Base-by-base conservation (phyloP, 2,888 invertebrate species). In the Phoenoteleia sp. region DNA sequence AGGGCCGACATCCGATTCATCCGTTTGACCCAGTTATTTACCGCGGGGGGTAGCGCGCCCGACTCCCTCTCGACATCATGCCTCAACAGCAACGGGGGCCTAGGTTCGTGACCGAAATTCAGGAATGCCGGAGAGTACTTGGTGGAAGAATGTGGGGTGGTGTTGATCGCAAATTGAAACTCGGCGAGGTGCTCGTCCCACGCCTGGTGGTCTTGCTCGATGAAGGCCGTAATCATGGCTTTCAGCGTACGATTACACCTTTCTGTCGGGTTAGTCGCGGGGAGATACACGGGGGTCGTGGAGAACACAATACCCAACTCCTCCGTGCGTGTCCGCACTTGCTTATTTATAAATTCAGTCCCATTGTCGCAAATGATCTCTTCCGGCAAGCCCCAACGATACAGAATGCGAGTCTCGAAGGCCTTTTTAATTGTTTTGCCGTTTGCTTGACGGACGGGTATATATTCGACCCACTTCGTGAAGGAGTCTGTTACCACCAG, bases 201-300 rank as follows among this genome's bases (percentile, higher is more conserved):
- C 3, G 27, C 6, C 27, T 27, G 27, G 27, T 27, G 27, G 27
- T 27, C 27, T 3, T 6, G 4, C 27, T 27, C 27, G 3, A 27
- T 6, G 6, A 27, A 27, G 3, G 27, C 27, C 3, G 27, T 27
- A 27, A 27, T 27, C 27, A 27, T 27, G 6, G 27, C 27, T 6
- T 27, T 27, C 27, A 27, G 27, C 0, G 58, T 66, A 0, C 84
- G 23, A 23, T 86, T 86, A 3, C 64, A 39, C 11, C 86, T 27
- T 21, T 86, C 81, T 0, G 74, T 75, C 2, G 81, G 86, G 42
- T 86, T 86, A 0, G 83, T 76, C 9, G 76, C 74, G 2, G 83
- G 42, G 29, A 76, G 77, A 42, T 86, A 86, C 0, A 67, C 56
- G 11, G 83, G 81, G 0, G 75, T 75, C 3, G 72, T 76, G 0